phyloP scores from a whole-genome alignment of 2,888 invertebrate species.

The Synanthedon andrenaeformis region DNA sequence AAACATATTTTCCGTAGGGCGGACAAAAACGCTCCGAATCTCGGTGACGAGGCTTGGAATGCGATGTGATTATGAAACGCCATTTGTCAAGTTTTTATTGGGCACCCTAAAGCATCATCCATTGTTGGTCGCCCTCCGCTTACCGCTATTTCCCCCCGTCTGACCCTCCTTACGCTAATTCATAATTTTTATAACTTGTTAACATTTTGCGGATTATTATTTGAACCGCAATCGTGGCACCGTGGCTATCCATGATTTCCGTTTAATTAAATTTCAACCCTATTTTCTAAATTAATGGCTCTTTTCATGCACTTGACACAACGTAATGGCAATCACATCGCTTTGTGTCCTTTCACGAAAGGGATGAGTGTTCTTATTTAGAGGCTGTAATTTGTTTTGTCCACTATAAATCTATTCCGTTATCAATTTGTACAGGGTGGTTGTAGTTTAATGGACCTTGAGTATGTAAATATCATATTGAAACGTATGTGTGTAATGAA shows the following conservation, averaged over 20 bases:
- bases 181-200: conserved; percentile 67
- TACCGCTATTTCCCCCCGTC: conserved; percentile 18
- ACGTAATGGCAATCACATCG: background rate
- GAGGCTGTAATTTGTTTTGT: too few relatives aligned
- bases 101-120: conserved; percentile 51
- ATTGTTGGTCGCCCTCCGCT: conserved; percentile 37
- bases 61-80: conserved; percentile 66
- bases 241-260: conserved; percentile 12
- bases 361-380: too few relatives aligned
- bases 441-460: too few relatives aligned
- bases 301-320: background rate
- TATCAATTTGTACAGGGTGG: too few relatives aligned
- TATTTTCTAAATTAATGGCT: background rate
- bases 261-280: conserved; percentile 38
- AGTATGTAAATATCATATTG: too few relatives aligned
- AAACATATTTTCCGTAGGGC: conserved; percentile 43
- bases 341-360: too few relatives aligned
- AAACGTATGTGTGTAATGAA: too few relatives aligned
- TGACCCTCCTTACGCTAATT: conserved; percentile 58
- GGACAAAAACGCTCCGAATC: conserved; percentile 36
- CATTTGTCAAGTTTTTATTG: conserved; percentile 72
- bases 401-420: too few relatives aligned
- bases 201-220: conserved; percentile 40
- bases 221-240: conserved; percentile 12
- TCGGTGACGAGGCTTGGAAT: conserved; percentile 58